Percentiles rank a stretch among this genome's conserved stretches.
Conservation (phyloP, 1,140 invertebrate species). For the Megathymus violae region DNA sequence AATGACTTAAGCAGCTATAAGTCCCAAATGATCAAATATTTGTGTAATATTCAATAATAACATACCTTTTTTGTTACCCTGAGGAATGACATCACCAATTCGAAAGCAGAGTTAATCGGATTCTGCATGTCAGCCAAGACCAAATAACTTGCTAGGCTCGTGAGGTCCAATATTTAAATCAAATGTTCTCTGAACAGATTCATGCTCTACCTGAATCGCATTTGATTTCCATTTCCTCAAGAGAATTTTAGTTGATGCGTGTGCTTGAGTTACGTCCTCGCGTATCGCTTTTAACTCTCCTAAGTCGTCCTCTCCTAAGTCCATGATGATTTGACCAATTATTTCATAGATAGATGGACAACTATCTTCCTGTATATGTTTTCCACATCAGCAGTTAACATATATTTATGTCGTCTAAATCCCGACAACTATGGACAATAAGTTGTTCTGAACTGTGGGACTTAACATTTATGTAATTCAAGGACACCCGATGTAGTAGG, state of each 20-base stretch:
- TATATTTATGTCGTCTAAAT: constrained; percentile 37
- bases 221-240: constrained; percentile 35
- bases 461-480: constrained; percentile 29
- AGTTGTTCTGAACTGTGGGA: constrained; percentile 21
- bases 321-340: constrained; percentile 49
- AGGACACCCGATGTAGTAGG: not conserved
- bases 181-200: not conserved
- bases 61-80: constrained; percentile 30
- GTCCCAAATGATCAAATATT: constrained; percentile 40
- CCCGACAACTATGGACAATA: constrained; percentile 30
- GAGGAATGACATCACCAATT: not conserved
- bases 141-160: constrained; percentile 31
- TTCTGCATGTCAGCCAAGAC: constrained; percentile 22
- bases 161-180: constrained; percentile 28
- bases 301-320: constrained; percentile 42
- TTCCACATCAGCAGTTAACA: constrained; percentile 33
- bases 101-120: constrained; percentile 24
- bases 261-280: constrained; percentile 17
- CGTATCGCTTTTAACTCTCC: constrained; percentile 31
- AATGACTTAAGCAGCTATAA: constrained; percentile 34
- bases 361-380: constrained; percentile 36
- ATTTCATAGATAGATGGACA: constrained; percentile 16
- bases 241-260: constrained; percentile 5
- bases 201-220: constrained; percentile 2
- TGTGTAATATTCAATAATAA: constrained; percentile 38